Percentiles rank a stretch among this genome's conserved stretches.
Conservation (phyloP, 2,797 vertebrate species). For the Mormyrops attenuatus region DNA sequence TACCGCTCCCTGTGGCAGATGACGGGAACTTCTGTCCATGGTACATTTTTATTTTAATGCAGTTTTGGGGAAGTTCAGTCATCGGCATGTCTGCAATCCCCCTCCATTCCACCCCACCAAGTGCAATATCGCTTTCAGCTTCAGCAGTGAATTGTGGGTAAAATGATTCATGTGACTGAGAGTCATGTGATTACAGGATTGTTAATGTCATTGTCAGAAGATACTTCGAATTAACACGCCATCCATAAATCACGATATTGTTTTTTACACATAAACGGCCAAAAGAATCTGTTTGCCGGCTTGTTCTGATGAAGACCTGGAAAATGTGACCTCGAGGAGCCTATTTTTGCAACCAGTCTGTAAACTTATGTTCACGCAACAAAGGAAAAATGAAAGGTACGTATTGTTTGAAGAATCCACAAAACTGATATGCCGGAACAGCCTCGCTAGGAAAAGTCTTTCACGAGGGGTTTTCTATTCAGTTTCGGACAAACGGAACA, state of each 20-base stretch:
- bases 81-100: not conserved
- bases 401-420: not conserved
- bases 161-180: slow-evolving; percentile 4
- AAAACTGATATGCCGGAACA: not conserved
- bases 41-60: not conserved
- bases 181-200: slow-evolving; percentile 15
- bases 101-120: slow-evolving; percentile 6
- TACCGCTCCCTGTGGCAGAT: not conserved
- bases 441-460: not conserved
- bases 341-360: not conserved
- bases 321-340: not conserved
- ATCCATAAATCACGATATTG: not conserved
- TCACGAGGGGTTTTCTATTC: not conserved
- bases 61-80: slow-evolving; percentile 15
- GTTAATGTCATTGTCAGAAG: not conserved
- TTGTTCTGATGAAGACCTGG: slow-evolving; percentile 9
- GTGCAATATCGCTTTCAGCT: slow-evolving; percentile 20
- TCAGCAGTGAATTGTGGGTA: slow-evolving; percentile 24
- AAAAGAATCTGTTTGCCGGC: not conserved
- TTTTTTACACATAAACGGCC: not conserved
- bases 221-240: slow-evolving; percentile 11
- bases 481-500: not conserved
- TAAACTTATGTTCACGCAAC: slow-evolving; percentile 9
- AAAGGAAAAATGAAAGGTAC: not conserved
- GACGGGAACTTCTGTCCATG: not conserved